Conservation (phyloP, 2,113 vertebrate genomes). For the Irena cyanogastra region DNA sequence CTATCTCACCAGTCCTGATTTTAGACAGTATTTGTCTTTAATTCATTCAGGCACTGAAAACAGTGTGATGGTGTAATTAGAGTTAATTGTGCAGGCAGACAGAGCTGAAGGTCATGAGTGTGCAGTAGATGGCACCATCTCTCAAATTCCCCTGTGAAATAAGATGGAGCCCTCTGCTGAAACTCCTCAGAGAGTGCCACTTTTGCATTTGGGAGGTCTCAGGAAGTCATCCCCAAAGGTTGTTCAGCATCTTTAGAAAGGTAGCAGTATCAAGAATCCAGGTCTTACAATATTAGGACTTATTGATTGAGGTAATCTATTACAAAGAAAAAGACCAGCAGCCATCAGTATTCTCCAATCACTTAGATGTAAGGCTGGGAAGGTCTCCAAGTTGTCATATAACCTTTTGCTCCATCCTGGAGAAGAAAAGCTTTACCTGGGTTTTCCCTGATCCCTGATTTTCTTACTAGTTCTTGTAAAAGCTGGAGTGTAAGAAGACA, state of each 20-base stretch:
- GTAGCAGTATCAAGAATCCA: background rate
- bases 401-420: background rate
- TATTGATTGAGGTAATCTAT: background rate
- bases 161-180: background rate
- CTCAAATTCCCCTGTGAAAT: background rate
- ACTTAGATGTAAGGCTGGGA: rapidly evolving
- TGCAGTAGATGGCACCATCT: background rate
- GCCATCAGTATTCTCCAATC: background rate
- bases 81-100: background rate
- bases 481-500: background rate
- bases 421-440: background rate
- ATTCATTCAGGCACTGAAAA: background rate
- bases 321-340: background rate
- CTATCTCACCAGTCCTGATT: background rate
- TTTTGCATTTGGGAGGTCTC: background rate
- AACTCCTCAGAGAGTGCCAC: background rate
- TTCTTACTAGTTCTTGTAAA: background rate
- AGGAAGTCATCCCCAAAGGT: background rate
- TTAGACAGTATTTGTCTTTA: background rate
- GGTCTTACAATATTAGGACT: background rate
- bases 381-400: background rate
- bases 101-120: background rate
- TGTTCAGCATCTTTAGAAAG: background rate
- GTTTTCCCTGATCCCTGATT: background rate
- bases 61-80: background rate